Evolutionary conservation across 2,888 invertebrate species (phyloP), one percentile per base, ranked within the genome.

Genomic region (Drosophila mimica): DNA sequence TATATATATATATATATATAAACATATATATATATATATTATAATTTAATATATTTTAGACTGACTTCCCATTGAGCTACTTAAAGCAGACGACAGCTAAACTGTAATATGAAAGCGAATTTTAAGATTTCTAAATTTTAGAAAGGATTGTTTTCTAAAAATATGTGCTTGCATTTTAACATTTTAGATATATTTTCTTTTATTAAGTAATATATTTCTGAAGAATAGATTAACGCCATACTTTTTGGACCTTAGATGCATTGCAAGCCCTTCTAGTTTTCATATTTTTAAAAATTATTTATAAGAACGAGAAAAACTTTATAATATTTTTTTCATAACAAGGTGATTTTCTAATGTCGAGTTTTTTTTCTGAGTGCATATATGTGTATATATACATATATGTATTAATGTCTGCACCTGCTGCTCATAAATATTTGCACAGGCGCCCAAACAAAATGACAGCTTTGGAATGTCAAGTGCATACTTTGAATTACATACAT

Each of bases 341-440:
- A 0, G 46, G 4, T 4, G 6, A 7, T 13, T 20, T 46, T 20
- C 13, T 11, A 20, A 13, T 6, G 7, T 7, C 4, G 7, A 46
- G n/a, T 4, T 46, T 4, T 20, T 40, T 46, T 20, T 46, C 20
- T 13, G 11, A 20, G 7, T 46, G 13, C 7, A n/a, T 36, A 4
- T 43, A 5, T 5, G 13, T 33, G 11, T 11, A 11, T 34, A 13
- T 30, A n/a, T n/a, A 5, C 13, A 52, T 8, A 7, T 36, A 17
- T 25, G 15, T n/a, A 36, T 36, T 15, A 5, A 25, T 13, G 36
- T 9, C 36, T 36, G 11, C 17, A 36, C 36, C 25, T 76, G 70
- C 61, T 72, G 72, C 83, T 77, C 81, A 83, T 83, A 81, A 81
- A 83, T 83, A 81, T 81, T 80, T 80, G 81, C 78, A 81, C 70